Evolutionary conservation across 2,113 vertebrate genomes (phyloP).

Genomic region (Gobiocypris rarus): DNA sequence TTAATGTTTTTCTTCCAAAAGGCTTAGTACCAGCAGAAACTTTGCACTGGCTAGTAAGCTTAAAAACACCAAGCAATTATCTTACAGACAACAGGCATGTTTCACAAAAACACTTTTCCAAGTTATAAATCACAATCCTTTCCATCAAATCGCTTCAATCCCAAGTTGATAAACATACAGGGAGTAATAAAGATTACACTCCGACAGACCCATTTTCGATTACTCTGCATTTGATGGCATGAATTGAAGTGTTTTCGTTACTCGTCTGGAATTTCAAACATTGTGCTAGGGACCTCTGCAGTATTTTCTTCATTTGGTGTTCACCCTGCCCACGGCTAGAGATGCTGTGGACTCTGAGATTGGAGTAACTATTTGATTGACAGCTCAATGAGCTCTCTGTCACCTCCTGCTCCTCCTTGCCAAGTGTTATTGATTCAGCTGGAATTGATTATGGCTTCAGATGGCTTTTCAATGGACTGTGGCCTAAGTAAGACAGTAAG

Average conservation of each 20-base stretch:
- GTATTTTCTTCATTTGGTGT: background rate
- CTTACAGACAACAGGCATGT: slow-evolving; percentile 46
- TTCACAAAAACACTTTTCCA: slow-evolving; percentile 52
- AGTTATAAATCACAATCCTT: slow-evolving; percentile 57
- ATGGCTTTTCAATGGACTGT: slow-evolving; percentile 65
- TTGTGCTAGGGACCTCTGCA: slow-evolving; percentile 1
- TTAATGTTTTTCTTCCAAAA: slow-evolving; percentile 6
- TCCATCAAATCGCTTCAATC: slow-evolving; percentile 53
- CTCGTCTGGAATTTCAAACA: slow-evolving; percentile 32
- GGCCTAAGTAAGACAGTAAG: slow-evolving; percentile 56
- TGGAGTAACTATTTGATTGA: slow-evolving; percentile 60
- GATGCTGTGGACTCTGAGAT: slow-evolving; percentile 39
- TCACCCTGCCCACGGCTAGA: slow-evolving; percentile 30
- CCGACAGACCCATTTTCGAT: slow-evolving; percentile 56
- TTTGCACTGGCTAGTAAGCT: slow-evolving; percentile 15
- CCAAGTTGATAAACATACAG: slow-evolving; percentile 53
- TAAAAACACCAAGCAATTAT: slow-evolving; percentile 62
- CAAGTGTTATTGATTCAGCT: slow-evolving; percentile 67
- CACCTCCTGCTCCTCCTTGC: slow-evolving; percentile 51
- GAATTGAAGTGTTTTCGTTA: slow-evolving; percentile 41
- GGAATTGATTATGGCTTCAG: slow-evolving; percentile 71
- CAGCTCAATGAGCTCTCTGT: slow-evolving; percentile 57
- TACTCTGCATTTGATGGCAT: slow-evolving; percentile 52
- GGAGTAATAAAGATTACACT: slow-evolving; percentile 58
- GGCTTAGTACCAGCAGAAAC: background rate